Evolutionary conservation across 2,797 vertebrate genomes (phyloP), one percentile per base, ranked within the genome.

Genomic region (Galago senegalensis): DNA sequence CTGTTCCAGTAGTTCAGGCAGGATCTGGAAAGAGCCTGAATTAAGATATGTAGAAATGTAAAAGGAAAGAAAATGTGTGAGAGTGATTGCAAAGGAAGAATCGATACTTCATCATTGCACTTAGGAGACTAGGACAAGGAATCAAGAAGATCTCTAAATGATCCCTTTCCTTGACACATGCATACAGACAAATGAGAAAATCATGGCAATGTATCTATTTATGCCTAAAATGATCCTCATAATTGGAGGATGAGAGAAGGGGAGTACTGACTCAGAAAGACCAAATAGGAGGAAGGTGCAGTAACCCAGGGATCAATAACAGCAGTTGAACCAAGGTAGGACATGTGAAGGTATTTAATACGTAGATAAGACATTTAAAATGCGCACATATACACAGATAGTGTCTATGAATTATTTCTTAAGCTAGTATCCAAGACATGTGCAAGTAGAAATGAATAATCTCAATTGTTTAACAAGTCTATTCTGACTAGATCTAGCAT

Each of bases 381-480:
- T n/a, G n/a, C 1, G n/a, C 65, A 67, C 31, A 67, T 6, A 13
- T 27, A 67, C 0, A 46, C 8, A 14, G 34, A 76, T 80, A 0
- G 17, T 73, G 27, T 56, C 20, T 77, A 21, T 49, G 1, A 25
- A 4, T 91, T 37, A 37, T 70, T 70, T 46, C 58, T 91, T 58
- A 67, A 46, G 83, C 17, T 86, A 83, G 31, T 83, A 69, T n/a
- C 53, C 13, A 76, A 80, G 31, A 21, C 79, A 80, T 75, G 61
- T 43, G 7, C 34, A 84, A 63, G 43, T 25, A 75, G 34, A 82
- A 80, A 75, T 4, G 69, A 75, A 76, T 73, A 87, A 87, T 49
- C 34, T 89, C 85, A 65, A n/a, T 95, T 92, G 9, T 82, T 92
- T 87, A 80, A 83, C 34, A 34, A 69, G 18, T 85, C 46, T 63